phyloP scores from a whole-genome alignment of 2,113 vertebrate species.

The Podilymbus podiceps region DNA sequence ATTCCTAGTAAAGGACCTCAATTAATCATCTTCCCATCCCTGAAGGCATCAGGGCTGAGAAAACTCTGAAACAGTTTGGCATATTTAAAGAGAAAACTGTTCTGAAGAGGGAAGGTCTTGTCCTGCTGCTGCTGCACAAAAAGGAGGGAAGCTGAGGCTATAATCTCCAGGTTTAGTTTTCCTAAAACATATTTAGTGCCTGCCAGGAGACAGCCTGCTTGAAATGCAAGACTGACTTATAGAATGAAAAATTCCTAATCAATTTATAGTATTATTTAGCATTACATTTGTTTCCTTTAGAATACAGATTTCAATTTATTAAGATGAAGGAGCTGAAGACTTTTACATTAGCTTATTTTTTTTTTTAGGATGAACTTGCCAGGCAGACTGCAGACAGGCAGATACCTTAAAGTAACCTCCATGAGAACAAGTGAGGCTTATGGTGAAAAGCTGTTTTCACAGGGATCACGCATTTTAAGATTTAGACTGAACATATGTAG shows the following conservation, averaged over 20 bases:
- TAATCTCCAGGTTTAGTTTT: background rate
- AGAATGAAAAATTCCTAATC: background rate
- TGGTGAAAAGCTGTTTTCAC: background rate
- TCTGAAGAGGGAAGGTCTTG: background rate
- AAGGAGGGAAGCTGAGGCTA: background rate
- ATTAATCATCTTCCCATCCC: background rate
- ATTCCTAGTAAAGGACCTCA: conserved; percentile 19
- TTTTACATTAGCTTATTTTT: background rate
- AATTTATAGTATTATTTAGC: background rate
- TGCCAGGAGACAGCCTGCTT: background rate
- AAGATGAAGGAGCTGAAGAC: background rate
- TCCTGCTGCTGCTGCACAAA: background rate
- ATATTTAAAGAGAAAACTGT: background rate
- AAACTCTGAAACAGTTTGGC: background rate
- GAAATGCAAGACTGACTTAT: background rate
- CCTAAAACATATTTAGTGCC: background rate
- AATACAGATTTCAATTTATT: background rate
- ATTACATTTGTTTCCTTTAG: background rate
- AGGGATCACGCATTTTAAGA: background rate
- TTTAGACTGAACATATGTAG: background rate
- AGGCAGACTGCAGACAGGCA: background rate
- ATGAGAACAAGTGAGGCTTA: background rate
- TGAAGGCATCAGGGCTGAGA: background rate
- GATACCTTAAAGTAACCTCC: background rate
- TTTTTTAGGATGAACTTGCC: background rate